Percentiles rank a stretch among this genome's conserved stretches.
These are phyloP conservation scores for Drosophila paulistorum DNA, from an alignment of 1,140 invertebrate genomes.

Conservation along the genomic window DNA sequence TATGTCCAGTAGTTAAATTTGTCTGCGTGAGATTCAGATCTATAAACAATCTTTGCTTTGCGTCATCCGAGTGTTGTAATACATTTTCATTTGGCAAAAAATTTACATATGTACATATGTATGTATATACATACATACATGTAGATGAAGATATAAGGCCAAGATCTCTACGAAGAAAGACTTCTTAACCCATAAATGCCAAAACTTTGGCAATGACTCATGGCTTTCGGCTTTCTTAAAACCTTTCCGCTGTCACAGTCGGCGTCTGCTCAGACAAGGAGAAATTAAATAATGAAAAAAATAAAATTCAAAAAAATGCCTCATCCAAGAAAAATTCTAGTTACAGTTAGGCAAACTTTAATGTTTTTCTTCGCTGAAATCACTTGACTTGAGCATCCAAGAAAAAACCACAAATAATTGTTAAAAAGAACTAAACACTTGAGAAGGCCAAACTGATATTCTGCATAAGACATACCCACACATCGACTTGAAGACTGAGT, in stretches of 20 bases:
- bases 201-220: conserved; percentile 56
- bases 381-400: conserved; percentile 39
- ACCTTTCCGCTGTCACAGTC: conserved; percentile 20
- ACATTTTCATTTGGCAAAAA: conserved; percentile 1
- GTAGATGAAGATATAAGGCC: conserved; percentile 46
- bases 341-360: conserved; percentile 78
- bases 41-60: conserved; percentile 54
- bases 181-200: conserved; percentile 46
- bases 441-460: conserved; percentile 39
- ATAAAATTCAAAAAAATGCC: not conserved
- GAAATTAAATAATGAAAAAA: conserved; percentile 52
- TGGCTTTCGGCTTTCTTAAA: conserved; percentile 55
- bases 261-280: conserved; percentile 35
- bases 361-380: conserved; percentile 62
- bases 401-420: conserved; percentile 37
- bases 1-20: not conserved
- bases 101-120: conserved; percentile 36
- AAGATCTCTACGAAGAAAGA: conserved; percentile 65
- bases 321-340: conserved; percentile 54
- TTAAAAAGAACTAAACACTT: conserved; percentile 61
- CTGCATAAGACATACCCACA: conserved; percentile 34
- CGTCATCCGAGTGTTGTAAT: conserved; percentile 2
- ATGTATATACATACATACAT: not conserved
- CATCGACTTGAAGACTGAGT: conserved; percentile 5
- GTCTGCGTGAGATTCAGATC: not conserved